Base-by-base conservation (phyloP, 2,113 vertebrate species). In the Mugil cephalus region DNA sequence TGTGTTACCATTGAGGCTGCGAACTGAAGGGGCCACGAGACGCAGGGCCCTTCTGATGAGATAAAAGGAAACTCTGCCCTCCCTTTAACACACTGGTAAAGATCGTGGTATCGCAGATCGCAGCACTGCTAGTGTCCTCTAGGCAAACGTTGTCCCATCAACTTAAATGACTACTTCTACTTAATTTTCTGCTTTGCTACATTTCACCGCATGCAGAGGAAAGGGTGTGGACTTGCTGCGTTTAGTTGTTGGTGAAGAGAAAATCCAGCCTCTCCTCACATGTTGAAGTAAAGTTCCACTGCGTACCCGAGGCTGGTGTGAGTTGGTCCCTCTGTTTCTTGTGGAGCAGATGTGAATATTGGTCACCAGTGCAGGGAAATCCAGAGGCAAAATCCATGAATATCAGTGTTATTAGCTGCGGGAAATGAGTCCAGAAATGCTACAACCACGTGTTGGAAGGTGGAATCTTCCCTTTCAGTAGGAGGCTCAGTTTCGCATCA, bases 1-100 rank as follows among this genome's bases (percentile, higher is more conserved):
- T 48, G 43, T 48, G 71, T 74, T 39, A 60, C 50, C 24, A 19
- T 54, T 59, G 47, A 64, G 85, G 95, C 94, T 95, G 94, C 40
- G 9, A 48, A 46, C 62, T 74, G 65, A 52, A 55, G 36, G 12
- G 46, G 39, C 13, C 12, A 15, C 13, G 11, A 46, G 15, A 24
- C 58, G 35, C 12, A 43, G 43, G 65, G 38, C 45, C 34, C 39
- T 13, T 1, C 7, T 36, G 40, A 60, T 34, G 30, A 50, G 48
- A 60, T 17, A 35, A 69, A 52, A 62, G 38, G 53, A 47, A 72
- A 74, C 12, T 67, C 54, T 35, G 19, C 24, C 36, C n/a, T 60
- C 24, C 36, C n/a, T 60, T 60, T 4, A 59, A 68, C 12, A 53
- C 39, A n/a, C 24, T 30, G 5, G 24, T 30, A 30, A 30, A 30